Percentiles rank a stretch among this genome's conserved stretches.
phyloP scores from a whole-genome alignment of 2,113 vertebrate species.

The Eublepharis macularius region DNA sequence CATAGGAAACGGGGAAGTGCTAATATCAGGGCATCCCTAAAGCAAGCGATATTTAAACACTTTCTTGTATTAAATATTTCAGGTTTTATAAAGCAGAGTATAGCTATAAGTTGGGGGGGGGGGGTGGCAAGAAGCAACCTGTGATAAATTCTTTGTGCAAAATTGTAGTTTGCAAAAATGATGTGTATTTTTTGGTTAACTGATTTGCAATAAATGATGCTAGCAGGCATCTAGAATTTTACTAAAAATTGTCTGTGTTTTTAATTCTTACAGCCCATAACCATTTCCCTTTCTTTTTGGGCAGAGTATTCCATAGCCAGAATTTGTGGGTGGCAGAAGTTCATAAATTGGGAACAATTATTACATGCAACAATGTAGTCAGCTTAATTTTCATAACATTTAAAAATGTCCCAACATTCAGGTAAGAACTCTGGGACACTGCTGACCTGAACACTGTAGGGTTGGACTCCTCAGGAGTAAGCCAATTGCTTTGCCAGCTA shows the following conservation, averaged over 20 bases:
- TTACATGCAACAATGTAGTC: too few species aligned
- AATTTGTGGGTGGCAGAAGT: too few species aligned
- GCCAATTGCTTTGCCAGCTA: too few species aligned
- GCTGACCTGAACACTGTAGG: too few species aligned
- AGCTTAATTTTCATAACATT: too few species aligned
- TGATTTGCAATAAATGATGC: constrained; percentile 89
- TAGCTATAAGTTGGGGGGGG: constrained; percentile 74
- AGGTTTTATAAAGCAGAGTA: constrained; percentile 82
- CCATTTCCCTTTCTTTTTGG: neutral
- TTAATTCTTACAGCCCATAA: neutral
- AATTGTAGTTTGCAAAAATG: constrained; percentile 82
- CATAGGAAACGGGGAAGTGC: constrained; percentile 46
- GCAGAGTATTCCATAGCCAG: too few species aligned
- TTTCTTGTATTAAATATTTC: constrained; percentile 71
- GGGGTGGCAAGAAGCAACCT: constrained; percentile 49
- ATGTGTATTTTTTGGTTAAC: constrained; percentile 84
- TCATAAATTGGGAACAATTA: too few species aligned
- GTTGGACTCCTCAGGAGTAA: too few species aligned
- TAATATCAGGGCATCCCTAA: constrained; percentile 50
- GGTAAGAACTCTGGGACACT: too few species aligned
- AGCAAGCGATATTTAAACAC: constrained; percentile 65
- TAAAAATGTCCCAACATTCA: too few species aligned
- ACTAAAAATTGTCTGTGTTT: constrained; percentile 49
- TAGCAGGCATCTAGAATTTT: constrained; percentile 69
- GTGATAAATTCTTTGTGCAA: constrained; percentile 76